Evolutionary conservation across 2,113 vertebrate species (phyloP), one percentile per base, ranked within the genome.

Genomic region (Ammodytes marinus): DNA sequence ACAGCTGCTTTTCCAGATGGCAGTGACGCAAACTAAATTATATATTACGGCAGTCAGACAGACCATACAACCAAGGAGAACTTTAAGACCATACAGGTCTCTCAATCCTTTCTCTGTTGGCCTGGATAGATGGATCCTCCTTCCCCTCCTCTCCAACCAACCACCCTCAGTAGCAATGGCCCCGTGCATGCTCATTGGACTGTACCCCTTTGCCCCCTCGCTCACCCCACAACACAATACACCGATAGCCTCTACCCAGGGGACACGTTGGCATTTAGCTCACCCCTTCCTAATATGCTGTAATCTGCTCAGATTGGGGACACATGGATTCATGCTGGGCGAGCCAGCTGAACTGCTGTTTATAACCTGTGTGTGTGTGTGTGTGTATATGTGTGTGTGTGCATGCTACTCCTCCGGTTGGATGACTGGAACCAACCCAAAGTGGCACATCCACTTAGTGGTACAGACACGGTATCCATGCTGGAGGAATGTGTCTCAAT

Each of bases 261-360:
- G 55, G 60, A 80, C 74, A 75, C 13, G 15, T 5, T 85, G 79
- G 66, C 76, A 83, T 89, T 81, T 83, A 75, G 85, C 55, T 87
- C 81, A 85, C 37, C 69, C 77, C 37, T 67, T 83, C 46, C 37
- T 70, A 89, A 88, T 83, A 84, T 79, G 27, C 43, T 71, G 2
- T 87, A 90, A 88, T 91, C 89, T 79, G 58, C 77, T 85, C 72
- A 85, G 76, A 79, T 78, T 65, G 63, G 64, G 27, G 27, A 60
- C 47, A 45, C 27, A 2, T 46, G 75, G 61, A 70, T 12, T 60
- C 74, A 67, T 15, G 73, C 70, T 71, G 74, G 42, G 39, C 10
- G 12, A 58, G 79, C 40, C 40, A 60, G 65, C 46, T 73, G 70
- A 59, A 69, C 54, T 64, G 66, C 59, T 69, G 40, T 67, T 49